Conservation (phyloP, 1,140 invertebrate genomes). For the Schlechtendalia chinensis region DNA sequence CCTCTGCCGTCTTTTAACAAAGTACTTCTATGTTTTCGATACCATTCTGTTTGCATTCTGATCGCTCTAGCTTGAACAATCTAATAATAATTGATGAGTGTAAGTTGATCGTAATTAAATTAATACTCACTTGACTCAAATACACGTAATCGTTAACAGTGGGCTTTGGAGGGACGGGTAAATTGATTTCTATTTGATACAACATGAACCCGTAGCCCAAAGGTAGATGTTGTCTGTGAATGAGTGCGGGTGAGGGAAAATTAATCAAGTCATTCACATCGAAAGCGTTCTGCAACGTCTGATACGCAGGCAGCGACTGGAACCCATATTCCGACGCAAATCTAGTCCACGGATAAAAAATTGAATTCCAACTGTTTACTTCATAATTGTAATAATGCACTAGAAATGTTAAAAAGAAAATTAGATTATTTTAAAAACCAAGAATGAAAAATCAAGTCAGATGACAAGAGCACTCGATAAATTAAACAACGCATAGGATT, state of each 20-base stretch:
- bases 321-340: slow-evolving; percentile 96
- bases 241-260: slow-evolving; percentile 64
- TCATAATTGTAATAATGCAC: slow-evolving; percentile 92
- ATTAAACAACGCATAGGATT: too few relatives aligned
- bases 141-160: slow-evolving; percentile 65
- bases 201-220: slow-evolving; percentile 66
- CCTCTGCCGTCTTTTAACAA: slow-evolving; percentile 67
- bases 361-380: slow-evolving; percentile 75
- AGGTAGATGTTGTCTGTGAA: slow-evolving; percentile 80
- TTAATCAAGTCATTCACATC: slow-evolving; percentile 62
- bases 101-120: neutral
- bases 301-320: slow-evolving; percentile 78
- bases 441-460: too few relatives aligned
- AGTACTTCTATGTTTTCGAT: slow-evolving; percentile 67
- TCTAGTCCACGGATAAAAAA: slow-evolving; percentile 74
- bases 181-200: slow-evolving; percentile 62
- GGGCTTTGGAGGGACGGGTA: slow-evolving; percentile 55
- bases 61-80: slow-evolving; percentile 84
- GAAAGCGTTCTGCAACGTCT: slow-evolving; percentile 63
- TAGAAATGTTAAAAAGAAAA: slow-evolving; percentile 54
- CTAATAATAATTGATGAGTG: slow-evolving; percentile 56
- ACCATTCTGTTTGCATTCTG: slow-evolving; percentile 85
- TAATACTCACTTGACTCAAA: slow-evolving; percentile 68
- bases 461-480: too few relatives aligned
- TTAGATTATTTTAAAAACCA: neutral